These are phyloP conservation scores for Aphelocoma californica DNA, from an alignment of 2,797 vertebrate genomes.

Conservation along the genomic window DNA sequence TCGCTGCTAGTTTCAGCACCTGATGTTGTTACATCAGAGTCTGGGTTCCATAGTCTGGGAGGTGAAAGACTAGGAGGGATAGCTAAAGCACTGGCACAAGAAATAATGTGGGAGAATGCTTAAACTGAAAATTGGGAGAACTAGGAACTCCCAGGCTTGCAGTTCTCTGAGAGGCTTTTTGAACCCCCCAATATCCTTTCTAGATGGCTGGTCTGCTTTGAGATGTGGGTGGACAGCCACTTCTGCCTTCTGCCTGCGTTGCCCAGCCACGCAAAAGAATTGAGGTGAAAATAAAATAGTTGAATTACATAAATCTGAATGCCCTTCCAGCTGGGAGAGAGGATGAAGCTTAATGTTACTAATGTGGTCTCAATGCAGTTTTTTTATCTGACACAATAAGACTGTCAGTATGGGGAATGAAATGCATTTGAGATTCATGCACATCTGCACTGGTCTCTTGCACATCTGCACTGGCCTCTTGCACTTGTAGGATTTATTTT, in stretches of 20 bases:
- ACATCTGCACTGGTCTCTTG: neutral
- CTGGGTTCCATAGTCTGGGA: neutral
- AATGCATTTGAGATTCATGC: neutral
- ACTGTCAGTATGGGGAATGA: neutral
- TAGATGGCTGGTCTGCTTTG: neutral
- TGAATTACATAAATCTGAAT: neutral
- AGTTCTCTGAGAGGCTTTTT: neutral
- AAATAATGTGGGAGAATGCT: neutral
- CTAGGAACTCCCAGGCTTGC: neutral
- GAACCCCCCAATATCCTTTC: neutral
- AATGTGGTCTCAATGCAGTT: neutral
- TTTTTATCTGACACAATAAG: neutral
- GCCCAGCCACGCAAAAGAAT: neutral
- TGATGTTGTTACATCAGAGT: neutral
- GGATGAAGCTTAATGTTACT: neutral
- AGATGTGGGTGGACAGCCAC: neutral
- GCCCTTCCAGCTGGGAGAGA: neutral
- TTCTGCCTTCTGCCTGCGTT: neutral
- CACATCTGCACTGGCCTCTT: constrained; percentile 42
- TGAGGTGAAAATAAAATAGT: neutral
- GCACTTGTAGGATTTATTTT: constrained; percentile 50
- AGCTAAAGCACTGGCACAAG: neutral
- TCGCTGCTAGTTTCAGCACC: neutral
- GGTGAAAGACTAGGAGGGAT: neutral
- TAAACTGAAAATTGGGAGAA: neutral